A percentile compares a stretch with the other conserved stretches of the same genome.
These are phyloP conservation scores for Chondrilla cf. caribensis DNA, from an alignment of 37 sponge, comb jelly and placozoan genomes.

Conservation along the genomic window DNA sequence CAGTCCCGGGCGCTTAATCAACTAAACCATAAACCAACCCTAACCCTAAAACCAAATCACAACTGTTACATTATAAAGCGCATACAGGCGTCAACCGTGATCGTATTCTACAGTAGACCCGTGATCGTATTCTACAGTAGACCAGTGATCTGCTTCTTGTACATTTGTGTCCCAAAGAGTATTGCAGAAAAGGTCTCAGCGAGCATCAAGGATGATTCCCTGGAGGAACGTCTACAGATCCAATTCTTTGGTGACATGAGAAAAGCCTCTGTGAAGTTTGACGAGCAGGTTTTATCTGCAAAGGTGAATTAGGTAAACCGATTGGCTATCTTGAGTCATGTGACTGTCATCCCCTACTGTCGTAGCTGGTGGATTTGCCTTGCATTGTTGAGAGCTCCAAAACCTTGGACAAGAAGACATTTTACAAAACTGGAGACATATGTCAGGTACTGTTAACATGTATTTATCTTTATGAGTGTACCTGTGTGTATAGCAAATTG, in stretches of 20 bases:
- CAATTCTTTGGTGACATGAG: constrained; percentile 64
- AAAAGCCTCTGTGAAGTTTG: constrained; percentile 53
- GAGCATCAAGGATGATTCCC: constrained; percentile 44
- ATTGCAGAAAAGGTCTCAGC: constrained; percentile 58
- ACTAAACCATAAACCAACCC: no score
- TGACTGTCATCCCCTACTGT: constrained; percentile 1
- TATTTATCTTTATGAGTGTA: neutral
- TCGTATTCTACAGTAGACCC: no score
- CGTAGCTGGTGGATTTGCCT: constrained; percentile 84
- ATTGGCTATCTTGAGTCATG: neutral
- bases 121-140: no score
- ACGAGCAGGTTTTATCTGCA: constrained; percentile 52
- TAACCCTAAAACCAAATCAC: no score
- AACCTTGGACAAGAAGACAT: constrained; percentile 89
- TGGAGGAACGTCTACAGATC: constrained; percentile 67
- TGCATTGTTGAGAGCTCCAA: constrained; percentile 88
- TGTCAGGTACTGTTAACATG: constrained; percentile 61
- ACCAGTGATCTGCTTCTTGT: no score
- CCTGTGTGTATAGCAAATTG: neutral
- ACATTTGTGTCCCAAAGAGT: no score
- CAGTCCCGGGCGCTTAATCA: no score
- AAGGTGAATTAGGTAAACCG: constrained; percentile 37
- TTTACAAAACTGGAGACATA: constrained; percentile 95
- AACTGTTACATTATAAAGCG: no score
- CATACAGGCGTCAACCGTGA: no score